These are phyloP conservation scores for Tricholaema leucomelas DNA, from an alignment of 2,113 vertebrate genomes.

Conservation along the genomic window DNA sequence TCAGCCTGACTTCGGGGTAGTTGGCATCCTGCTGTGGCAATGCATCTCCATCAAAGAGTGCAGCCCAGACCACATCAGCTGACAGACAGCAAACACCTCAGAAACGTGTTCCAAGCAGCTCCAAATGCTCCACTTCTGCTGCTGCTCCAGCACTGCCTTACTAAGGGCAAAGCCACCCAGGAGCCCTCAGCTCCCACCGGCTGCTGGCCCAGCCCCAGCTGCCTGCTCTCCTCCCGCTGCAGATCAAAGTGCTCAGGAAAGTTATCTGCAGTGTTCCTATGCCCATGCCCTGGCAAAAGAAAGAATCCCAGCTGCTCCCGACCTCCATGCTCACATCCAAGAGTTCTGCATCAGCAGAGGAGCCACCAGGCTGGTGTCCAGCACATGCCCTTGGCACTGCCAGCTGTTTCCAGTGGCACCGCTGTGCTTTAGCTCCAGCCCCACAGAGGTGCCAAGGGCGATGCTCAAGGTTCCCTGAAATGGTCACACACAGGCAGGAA, in stretches of 20 bases:
- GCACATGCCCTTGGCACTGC: neutral
- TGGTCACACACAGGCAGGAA: neutral
- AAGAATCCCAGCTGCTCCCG: neutral
- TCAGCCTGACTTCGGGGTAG: constrained; percentile 44
- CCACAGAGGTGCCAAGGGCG: rapidly evolving
- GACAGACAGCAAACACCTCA: constrained; percentile 18
- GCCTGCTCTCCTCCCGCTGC: neutral
- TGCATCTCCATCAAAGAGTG: constrained; percentile 37
- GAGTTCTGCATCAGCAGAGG: neutral
- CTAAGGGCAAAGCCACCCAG: neutral
- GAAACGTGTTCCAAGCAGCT: neutral
- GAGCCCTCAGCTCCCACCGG: neutral
- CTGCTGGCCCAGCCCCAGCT: neutral
- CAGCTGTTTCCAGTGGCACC: rapidly evolving
- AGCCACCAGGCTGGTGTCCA: neutral
- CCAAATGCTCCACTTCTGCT: constrained; percentile 14
- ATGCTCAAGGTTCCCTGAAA: rapidly evolving
- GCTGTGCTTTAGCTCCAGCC: rapidly evolving
- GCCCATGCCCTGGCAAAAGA: neutral
- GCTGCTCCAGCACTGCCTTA: neutral
- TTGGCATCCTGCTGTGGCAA: constrained; percentile 47
- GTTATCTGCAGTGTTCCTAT: neutral
- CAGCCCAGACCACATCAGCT: constrained; percentile 3
- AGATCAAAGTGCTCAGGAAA: neutral
- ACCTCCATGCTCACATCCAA: neutral